Conservation (phyloP, 2,888 invertebrate genomes). For the Bellardia bayeri region DNA sequence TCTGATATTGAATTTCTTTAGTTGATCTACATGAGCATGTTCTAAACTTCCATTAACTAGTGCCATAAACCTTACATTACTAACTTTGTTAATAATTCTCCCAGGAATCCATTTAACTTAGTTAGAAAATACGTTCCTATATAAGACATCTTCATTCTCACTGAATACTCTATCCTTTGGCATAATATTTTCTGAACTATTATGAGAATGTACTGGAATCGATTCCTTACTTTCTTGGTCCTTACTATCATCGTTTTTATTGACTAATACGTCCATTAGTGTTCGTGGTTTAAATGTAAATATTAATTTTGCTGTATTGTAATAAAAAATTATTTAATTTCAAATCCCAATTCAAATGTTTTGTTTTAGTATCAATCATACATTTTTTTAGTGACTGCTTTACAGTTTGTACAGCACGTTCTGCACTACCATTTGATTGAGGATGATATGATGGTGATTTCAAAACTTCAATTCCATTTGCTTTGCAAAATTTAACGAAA, state of each 20-base stretch:
- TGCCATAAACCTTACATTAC: constrained; percentile 6
- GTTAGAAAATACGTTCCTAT: constrained; percentile 35
- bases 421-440: constrained; percentile 42
- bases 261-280: constrained; percentile 12
- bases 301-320: constrained; percentile 15
- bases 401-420: constrained; percentile 57
- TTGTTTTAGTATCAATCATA: constrained; percentile 30
- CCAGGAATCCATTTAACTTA: constrained; percentile 29
- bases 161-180: constrained; percentile 1
- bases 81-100: constrained; percentile 18
- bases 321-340: constrained; percentile 42
- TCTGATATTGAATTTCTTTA: constrained; percentile 1
- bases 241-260: neutral
- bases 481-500: constrained; percentile 43
- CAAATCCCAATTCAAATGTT: constrained; percentile 35
- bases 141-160: constrained; percentile 13
- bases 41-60: constrained; percentile 25
- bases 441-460: constrained; percentile 48
- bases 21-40: constrained; percentile 21
- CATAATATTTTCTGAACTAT: neutral
- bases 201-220: too few relatives aligned
- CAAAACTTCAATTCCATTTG: constrained; percentile 17
- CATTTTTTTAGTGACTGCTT: constrained; percentile 29
- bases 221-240: neutral
- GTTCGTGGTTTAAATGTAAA: constrained; percentile 32